Evolutionary conservation across 1,140 invertebrate species (phyloP), one percentile per base, ranked within the genome.

Genomic region (Camponotus floridanus): DNA sequence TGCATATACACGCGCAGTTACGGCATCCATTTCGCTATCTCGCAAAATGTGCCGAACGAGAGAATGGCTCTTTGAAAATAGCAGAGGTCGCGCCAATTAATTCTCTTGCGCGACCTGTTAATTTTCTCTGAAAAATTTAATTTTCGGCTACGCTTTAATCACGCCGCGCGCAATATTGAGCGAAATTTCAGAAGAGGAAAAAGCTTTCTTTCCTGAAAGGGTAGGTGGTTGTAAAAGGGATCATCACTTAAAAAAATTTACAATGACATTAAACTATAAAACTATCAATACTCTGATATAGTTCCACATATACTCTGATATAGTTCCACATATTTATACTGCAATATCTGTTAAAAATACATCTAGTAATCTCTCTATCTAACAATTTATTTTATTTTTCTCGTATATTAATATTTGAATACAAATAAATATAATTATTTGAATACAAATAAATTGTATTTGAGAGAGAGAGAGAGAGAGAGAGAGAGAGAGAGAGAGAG

Each of bases 71-170:
- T 59, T 57, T n/a, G 39, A 70, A 87, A 86, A 87, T 87, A 86
- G 73, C 62, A n/a, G 26, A 68, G 83, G 26, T 74, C 15, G 39
- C 79, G 79, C 55, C 79, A 83, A 83, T 83, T 83, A 83, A 83
- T 83, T 83, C 55, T 83, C 68, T 33, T 83, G 68, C 79, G 68
- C 79, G 42, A 48, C 79, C 51, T 83, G 79, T 83, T 83, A 83
- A 83, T 83, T 83, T 73, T 83, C 68, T 42, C 79, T 74, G 18
- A 83, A 83, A 73, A 80, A 80, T 59, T 59, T 57, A 87, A 87
- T 84, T 83, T 83, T 71, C 26, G n/a, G 45, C 18, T 57, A 39
- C 33, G 85, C 64, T 81, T 88, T 88, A 70, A 87, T 88, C 81
- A 67, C 13, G 71, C 31, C 67, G 31, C 48, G 51, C 15, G 55